phyloP scores from a whole-genome alignment of 2,113 vertebrate genomes.

The Centropus bengalensis region DNA sequence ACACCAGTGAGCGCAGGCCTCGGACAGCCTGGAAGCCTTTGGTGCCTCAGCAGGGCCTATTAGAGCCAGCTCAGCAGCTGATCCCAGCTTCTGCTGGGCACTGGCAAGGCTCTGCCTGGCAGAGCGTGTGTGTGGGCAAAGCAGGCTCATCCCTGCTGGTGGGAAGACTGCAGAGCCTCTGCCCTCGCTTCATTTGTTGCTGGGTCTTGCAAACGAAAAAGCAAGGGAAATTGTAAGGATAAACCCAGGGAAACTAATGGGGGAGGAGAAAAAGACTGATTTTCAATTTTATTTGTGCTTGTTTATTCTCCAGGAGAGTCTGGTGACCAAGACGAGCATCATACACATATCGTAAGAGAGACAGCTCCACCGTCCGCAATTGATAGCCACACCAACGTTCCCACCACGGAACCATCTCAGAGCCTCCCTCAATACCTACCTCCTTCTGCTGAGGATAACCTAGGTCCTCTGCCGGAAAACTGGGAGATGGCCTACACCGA shows the following conservation, averaged over 20 bases:
- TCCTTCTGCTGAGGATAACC: slow-evolving; percentile 91
- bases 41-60: slow-evolving; percentile 5
- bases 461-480: slow-evolving; percentile 96
- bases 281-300: background rate
- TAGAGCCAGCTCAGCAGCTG: background rate
- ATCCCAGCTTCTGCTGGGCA: background rate
- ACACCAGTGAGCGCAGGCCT: background rate
- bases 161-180: background rate
- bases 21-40: background rate
- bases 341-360: slow-evolving; percentile 73
- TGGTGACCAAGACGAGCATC: slow-evolving; percentile 91
- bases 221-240: background rate
- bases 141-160: background rate
- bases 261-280: background rate
- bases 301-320: slow-evolving; percentile 84
- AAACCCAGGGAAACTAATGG: background rate
- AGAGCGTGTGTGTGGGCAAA: background rate
- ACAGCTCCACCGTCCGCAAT: slow-evolving; percentile 70
- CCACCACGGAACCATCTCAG: slow-evolving; percentile 97
- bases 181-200: background rate
- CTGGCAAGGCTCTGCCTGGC: background rate
- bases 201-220: background rate
- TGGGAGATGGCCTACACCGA: slow-evolving; percentile 99
- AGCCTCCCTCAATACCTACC: slow-evolving; percentile 92
- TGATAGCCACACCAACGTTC: slow-evolving; percentile 80